Conservation (phyloP, 1,140 invertebrate genomes). For the Parasteatoda tepidariorum region DNA sequence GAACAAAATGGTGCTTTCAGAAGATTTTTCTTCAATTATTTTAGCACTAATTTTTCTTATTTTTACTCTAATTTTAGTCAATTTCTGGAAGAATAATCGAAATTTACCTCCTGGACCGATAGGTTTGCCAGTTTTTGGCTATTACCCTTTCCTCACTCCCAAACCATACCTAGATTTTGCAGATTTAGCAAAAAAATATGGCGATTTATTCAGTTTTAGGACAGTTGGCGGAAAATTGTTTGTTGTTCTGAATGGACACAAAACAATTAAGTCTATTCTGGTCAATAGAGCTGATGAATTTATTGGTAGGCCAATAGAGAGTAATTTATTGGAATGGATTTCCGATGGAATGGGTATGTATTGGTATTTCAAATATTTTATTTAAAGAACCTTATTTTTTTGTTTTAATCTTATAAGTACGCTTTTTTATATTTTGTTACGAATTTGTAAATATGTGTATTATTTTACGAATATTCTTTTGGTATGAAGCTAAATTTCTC, state of each 20-base stretch:
- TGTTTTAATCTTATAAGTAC: too few species aligned
- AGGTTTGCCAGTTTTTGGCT: conserved; percentile 35
- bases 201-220: conserved; percentile 29
- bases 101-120: conserved; percentile 27
- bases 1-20: neutral
- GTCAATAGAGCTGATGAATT: conserved; percentile 40
- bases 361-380: too few species aligned
- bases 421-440: too few species aligned
- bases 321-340: conserved; percentile 21
- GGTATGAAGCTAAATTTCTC: too few species aligned
- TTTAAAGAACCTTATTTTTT: too few species aligned
- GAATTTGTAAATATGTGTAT: too few species aligned
- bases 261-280: conserved; percentile 31
- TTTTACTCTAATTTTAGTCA: neutral
- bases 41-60: neutral
- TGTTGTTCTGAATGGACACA: conserved; percentile 14
- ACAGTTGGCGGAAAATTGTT: conserved; percentile 25
- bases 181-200: conserved; percentile 17
- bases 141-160: conserved; percentile 11
- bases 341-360: conserved; percentile 47
- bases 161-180: conserved; percentile 1
- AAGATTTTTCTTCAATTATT: neutral
- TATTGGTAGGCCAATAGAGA: conserved; percentile 14
- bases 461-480: too few species aligned
- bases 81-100: neutral